Conservation (phyloP, 2,888 invertebrate genomes). For the Drosophila mulleri region DNA sequence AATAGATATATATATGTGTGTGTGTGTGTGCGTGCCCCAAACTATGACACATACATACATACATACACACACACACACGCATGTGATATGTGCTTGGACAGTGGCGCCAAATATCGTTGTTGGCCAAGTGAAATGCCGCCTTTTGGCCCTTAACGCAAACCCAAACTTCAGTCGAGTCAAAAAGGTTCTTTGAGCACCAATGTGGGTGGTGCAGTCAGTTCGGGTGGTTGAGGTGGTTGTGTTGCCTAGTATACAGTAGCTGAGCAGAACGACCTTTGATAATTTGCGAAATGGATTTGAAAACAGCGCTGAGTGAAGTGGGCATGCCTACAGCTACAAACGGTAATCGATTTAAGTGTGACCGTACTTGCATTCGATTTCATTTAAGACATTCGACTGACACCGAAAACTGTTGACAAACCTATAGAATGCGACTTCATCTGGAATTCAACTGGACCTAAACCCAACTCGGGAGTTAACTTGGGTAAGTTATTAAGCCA, state of each 20-base stretch:
- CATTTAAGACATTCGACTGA: neutral
- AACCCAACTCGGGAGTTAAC: no score
- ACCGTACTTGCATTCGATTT: neutral
- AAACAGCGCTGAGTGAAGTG: slow-evolving; percentile 9
- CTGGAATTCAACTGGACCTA: neutral
- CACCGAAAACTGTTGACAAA: no score
- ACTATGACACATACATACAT: slow-evolving; percentile 8
- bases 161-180: slow-evolving; percentile 5
- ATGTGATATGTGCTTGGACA: slow-evolving; percentile 4
- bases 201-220: neutral
- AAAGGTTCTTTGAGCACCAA: slow-evolving; percentile 12
- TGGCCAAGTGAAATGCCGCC: slow-evolving; percentile 40
- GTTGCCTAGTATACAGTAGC: neutral
- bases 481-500: neutral
- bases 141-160: slow-evolving; percentile 14
- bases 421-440: no score
- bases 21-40: neutral
- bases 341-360: slow-evolving; percentile 30
- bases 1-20: neutral
- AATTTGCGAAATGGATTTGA: slow-evolving; percentile 57
- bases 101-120: slow-evolving; percentile 27
- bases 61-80: neutral
- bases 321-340: neutral
- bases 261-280: slow-evolving; percentile 49
- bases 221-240: neutral